Conservation (phyloP, 2,888 invertebrate species). For the Polydesmus complanatus region DNA sequence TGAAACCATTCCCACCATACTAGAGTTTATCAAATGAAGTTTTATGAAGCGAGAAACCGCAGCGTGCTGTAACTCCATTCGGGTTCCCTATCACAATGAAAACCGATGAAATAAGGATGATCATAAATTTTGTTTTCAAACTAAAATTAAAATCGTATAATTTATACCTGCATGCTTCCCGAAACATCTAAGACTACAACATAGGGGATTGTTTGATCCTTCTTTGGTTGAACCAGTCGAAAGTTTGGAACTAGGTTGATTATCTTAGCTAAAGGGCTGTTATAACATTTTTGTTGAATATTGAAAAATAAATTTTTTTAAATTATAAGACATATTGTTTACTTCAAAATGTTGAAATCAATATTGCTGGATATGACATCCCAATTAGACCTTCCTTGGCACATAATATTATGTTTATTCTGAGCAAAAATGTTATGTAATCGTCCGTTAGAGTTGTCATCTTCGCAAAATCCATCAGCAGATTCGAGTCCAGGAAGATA, state of each 20-base stretch:
- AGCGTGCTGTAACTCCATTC: constrained; percentile 20
- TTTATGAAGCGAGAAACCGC: constrained; percentile 23
- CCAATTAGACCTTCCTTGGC: constrained; percentile 29
- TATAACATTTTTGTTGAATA: not conserved
- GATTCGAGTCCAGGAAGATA: constrained; percentile 13
- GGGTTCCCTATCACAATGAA: too few species aligned
- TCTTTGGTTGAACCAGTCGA: constrained; percentile 19
- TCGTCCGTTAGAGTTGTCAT: constrained; percentile 16
- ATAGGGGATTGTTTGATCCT: constrained; percentile 19
- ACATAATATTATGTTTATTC: constrained; percentile 29
- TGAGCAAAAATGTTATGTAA: constrained; percentile 28
- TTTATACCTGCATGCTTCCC: constrained; percentile 23
- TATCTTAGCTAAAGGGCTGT: not conserved
- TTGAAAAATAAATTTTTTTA: not conserved
- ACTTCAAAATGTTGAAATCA: constrained; percentile 18
- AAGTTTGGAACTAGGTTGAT: constrained; percentile 19
- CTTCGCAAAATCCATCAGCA: constrained; percentile 29
- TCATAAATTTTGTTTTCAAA: too few species aligned
- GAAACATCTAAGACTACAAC: constrained; percentile 23
- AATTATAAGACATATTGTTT: too few species aligned
- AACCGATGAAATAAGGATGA: too few species aligned
- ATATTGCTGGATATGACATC: constrained; percentile 23
- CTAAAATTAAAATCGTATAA: too few species aligned
- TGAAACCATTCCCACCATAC: constrained; percentile 23
- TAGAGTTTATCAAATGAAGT: constrained; percentile 22